phyloP scores from a whole-genome alignment of 2,888 invertebrate genomes.

The Beris chalybata region DNA sequence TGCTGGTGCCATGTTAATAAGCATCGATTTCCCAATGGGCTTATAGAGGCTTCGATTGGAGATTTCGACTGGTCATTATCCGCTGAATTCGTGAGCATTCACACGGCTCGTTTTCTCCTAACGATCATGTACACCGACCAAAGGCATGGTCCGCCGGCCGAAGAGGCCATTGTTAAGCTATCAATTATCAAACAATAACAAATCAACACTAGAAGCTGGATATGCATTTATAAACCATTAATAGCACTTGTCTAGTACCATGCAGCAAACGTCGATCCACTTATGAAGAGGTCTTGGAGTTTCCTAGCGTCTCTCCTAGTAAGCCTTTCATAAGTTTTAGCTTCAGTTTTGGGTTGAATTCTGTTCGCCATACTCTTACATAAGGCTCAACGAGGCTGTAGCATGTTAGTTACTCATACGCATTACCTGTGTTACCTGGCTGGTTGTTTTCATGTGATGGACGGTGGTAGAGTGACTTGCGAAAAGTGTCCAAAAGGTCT shows the following conservation, averaged over 20 bases:
- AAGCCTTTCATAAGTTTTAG: no score
- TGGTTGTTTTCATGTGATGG: no score
- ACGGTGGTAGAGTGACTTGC: constrained; percentile 19
- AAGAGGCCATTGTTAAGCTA: constrained; percentile 36
- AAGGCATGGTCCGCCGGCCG: constrained; percentile 2
- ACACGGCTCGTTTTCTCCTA: constrained; percentile 16
- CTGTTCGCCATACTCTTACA: no score
- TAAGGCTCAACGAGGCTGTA: no score
- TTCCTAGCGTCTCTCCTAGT: no score
- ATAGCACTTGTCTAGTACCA: constrained; percentile 35
- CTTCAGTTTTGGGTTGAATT: no score
- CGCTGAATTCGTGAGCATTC: constrained; percentile 17
- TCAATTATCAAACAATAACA: constrained; percentile 40
- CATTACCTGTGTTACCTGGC: no score
- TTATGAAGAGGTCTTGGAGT: constrained; percentile 14
- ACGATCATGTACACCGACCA: constrained; percentile 5
- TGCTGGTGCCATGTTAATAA: constrained; percentile 22
- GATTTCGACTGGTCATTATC: constrained; percentile 30
- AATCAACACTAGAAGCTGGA: constrained; percentile 39
- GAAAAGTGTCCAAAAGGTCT: constrained; percentile 15
- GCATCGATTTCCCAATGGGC: constrained; percentile 27
- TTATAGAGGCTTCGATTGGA: constrained; percentile 10
- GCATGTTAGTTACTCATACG: no score
- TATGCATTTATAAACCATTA: constrained; percentile 38
- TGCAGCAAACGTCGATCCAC: constrained; percentile 26